Base-by-base conservation (phyloP, 2,113 vertebrate genomes). In the Stomatorhinus ivindoensis region DNA sequence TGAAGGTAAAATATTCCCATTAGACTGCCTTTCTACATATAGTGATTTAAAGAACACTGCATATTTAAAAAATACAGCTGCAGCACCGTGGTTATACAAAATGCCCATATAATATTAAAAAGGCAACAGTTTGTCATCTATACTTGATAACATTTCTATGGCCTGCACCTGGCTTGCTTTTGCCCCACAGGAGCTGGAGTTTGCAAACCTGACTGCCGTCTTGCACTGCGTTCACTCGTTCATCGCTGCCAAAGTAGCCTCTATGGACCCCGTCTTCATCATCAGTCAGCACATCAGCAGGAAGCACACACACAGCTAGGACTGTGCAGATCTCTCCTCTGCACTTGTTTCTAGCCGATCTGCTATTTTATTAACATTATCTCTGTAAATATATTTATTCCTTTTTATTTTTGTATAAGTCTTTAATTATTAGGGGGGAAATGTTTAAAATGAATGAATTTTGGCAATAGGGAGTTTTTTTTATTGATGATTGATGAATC, bases 191-290 rank as follows among this genome's bases (percentile, higher is more conserved):
- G 98, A 99, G 88, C 95, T 99, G 80, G 97, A 99, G 94, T 99
- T 98, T 92, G 96, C 95, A 73, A 97, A 98, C 92, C 95, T 98
- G 90, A 97, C 97, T 0, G 96, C 96, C 0, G 97, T 99, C 91
- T 96, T 99, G 90, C 97, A 98, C 89, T 98, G 98, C 87, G 96
- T 98, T 88, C 97, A 98, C 91, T 97, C 97, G 89, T 99, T 99
- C 94, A 96, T 99, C 53, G 97, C 97, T 86, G 97, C 98, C 91
- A 98, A 97, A 95, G 97, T 98, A 95, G 97, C 98, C 92, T 96
- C 97, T 44, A 93, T 98, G 96, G 98, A 99, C 94, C 97, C 98
- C 1, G 91, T 95, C 15, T 98, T 97, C 89, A 93, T 97, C 92
- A 96, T 96, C 94, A 95, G 94, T 92, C 97, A 97, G 91, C 96